A percentile compares a stretch with the other conserved stretches of the same genome.
Conservation (phyloP, 53 echinoderm and acorn worm genomes). For the Pentamera pediparva region DNA sequence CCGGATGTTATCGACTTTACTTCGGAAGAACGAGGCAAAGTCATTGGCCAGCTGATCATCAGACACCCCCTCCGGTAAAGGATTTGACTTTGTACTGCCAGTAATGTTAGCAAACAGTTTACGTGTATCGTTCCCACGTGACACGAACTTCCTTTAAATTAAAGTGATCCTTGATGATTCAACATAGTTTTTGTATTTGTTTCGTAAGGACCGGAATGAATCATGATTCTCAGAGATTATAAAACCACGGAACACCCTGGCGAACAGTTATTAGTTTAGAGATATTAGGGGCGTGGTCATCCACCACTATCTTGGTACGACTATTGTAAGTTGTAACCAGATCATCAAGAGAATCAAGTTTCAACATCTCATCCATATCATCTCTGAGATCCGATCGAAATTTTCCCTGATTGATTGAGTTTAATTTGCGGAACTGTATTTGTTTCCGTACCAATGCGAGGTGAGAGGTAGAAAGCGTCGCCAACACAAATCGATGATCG, state of each 20-base stretch:
- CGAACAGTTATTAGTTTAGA: neutral
- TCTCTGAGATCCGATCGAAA: conserved; percentile 2
- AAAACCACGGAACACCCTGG: neutral
- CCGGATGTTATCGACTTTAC: conserved; percentile 5
- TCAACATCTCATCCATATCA: neutral
- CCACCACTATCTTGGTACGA: neutral
- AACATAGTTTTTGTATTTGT: conserved; percentile 9
- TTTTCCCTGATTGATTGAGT: neutral
- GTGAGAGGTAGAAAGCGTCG: conserved; percentile 12
- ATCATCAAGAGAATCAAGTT: conserved; percentile 6
- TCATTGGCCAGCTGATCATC: conserved; percentile 13
- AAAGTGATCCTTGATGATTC: neutral
- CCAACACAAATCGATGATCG: conserved; percentile 4
- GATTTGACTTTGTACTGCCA: neutral
- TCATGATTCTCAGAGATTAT: neutral
- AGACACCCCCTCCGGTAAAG: conserved; percentile 4
- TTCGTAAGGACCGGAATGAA: neutral
- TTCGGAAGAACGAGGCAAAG: conserved; percentile 4
- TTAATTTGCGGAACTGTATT: conserved; percentile 14
- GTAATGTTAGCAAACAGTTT: conserved; percentile 10
- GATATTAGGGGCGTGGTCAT: conserved; percentile 12
- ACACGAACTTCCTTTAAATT: neutral
- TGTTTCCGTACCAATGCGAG: conserved; percentile 14
- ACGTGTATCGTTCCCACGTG: conserved; percentile 18
- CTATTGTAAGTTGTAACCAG: neutral